These are phyloP conservation scores for Erpetoichthys calabaricus DNA, from an alignment of 2,797 vertebrate genomes.

Conservation along the genomic window DNA sequence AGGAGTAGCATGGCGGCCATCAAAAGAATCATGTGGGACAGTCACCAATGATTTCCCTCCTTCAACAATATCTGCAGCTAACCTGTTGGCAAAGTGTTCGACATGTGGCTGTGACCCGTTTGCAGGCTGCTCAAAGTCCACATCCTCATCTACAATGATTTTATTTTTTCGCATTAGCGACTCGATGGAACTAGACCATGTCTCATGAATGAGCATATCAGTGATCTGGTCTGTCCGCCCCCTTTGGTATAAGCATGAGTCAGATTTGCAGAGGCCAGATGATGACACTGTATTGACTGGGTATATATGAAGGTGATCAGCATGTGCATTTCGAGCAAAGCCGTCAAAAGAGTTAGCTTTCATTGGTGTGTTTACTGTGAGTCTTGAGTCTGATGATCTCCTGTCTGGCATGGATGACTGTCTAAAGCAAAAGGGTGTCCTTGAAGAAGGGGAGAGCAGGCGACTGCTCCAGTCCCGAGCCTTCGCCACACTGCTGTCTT, in stretches of 20 bases:
- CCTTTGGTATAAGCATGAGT: slow-evolving; percentile 83
- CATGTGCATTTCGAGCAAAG: slow-evolving; percentile 62
- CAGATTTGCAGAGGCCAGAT: slow-evolving; percentile 79
- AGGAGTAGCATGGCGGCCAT: slow-evolving; percentile 25
- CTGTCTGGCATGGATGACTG: slow-evolving; percentile 83
- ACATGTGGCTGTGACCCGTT: slow-evolving; percentile 51
- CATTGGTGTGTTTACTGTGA: slow-evolving; percentile 72
- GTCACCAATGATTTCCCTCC: slow-evolving; percentile 55
- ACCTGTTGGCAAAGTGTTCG: slow-evolving; percentile 59
- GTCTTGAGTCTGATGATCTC: slow-evolving; percentile 61
- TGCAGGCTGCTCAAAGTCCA: slow-evolving; percentile 41
- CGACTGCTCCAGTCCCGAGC: slow-evolving; percentile 75
- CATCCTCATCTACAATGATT: slow-evolving; percentile 64
- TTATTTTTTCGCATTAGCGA: slow-evolving; percentile 95
- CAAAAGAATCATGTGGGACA: slow-evolving; percentile 48
- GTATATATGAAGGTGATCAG: slow-evolving; percentile 62
- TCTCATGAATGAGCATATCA: slow-evolving; percentile 87
- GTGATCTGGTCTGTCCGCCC: slow-evolving; percentile 78
- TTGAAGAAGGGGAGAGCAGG: slow-evolving; percentile 61
- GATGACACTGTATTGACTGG: slow-evolving; percentile 55
- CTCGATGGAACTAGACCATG: slow-evolving; percentile 89
- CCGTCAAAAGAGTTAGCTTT: slow-evolving; percentile 94
- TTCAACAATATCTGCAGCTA: slow-evolving; percentile 63
- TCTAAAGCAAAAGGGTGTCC: slow-evolving; percentile 70
- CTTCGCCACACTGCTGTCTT: slow-evolving; percentile 53